Percentiles rank a stretch among this genome's conserved stretches.
Conservation (phyloP, 2,113 vertebrate species). For the Leptosomus discolor region DNA sequence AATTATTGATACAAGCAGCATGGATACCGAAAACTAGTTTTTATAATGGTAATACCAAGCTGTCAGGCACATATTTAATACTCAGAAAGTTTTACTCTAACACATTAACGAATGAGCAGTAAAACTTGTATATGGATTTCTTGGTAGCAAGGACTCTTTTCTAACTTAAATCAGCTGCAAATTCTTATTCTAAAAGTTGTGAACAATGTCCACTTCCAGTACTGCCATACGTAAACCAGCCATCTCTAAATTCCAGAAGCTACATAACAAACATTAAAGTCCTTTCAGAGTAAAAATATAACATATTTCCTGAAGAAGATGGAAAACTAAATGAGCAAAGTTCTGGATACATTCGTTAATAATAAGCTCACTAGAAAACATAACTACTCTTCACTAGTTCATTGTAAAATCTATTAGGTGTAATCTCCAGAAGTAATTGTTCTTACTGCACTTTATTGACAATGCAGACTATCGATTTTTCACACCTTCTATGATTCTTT, state of each 20-base stretch:
- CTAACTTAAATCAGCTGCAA: not conserved
- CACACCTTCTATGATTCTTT: conserved; percentile 92
- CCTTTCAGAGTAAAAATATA: not conserved
- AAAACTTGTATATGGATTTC: not conserved
- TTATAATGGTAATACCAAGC: not conserved
- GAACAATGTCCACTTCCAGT: not conserved
- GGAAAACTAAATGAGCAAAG: conserved; percentile 63
- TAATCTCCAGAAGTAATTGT: conserved; percentile 81
- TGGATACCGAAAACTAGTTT: not conserved
- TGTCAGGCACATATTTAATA: not conserved
- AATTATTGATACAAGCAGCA: not conserved
- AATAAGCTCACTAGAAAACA: conserved; percentile 70
- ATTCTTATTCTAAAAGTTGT: not conserved
- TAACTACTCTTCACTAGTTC: conserved; percentile 74
- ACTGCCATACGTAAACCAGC: not conserved
- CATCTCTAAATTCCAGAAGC: not conserved
- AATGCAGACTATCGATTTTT: conserved; percentile 84
- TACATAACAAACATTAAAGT: not conserved
- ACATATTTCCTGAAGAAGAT: not conserved
- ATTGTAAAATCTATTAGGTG: conserved; percentile 80
- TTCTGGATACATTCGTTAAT: conserved; percentile 57
- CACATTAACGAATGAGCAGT: not conserved
- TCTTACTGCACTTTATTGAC: conserved; percentile 82
- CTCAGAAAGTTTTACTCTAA: not conserved
- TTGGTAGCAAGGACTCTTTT: not conserved